Evolutionary conservation across 37 sponge, comb jelly and placozoan genomes (phyloP).

Genomic region (Chondrosia reniformis): DNA sequence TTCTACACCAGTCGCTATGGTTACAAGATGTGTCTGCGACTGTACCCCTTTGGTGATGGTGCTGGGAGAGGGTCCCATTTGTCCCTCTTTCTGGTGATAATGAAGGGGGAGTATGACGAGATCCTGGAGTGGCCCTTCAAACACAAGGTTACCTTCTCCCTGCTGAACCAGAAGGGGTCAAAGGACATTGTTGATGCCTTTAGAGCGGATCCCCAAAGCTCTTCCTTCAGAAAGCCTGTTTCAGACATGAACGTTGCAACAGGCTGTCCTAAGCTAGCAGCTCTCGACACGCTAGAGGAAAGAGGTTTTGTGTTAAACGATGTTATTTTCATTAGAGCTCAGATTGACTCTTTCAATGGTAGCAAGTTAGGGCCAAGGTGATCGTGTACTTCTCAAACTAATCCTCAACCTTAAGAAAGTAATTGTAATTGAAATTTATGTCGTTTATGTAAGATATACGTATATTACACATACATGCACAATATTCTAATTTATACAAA

Average conservation of each 20-base stretch:
- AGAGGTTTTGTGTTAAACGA: conserved; percentile 61
- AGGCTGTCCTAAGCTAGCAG: conserved; percentile 66
- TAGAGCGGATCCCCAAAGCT: conserved; percentile 77
- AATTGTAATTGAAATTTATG: neutral
- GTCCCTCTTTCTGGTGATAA: conserved; percentile 74
- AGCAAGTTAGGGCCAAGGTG: conserved; percentile 6
- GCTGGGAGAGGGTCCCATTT: conserved; percentile 66
- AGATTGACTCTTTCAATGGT: conserved; percentile 30
- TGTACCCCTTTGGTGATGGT: conserved; percentile 80
- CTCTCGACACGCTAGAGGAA: conserved; percentile 34
- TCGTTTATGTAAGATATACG: neutral
- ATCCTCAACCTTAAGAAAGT: no score
- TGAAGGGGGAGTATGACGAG: conserved; percentile 82
- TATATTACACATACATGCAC: neutral
- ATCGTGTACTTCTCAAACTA: neutral
- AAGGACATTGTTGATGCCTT: conserved; percentile 65
- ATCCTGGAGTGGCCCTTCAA: conserved; percentile 78
- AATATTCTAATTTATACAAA: neutral
- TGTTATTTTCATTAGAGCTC: conserved; percentile 61
- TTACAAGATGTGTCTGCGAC: conserved; percentile 80
- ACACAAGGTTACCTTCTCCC: conserved; percentile 66
- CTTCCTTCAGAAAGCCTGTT: conserved; percentile 62
- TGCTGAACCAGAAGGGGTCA: conserved; percentile 58
- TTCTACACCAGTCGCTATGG: conserved; percentile 76
- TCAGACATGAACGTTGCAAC: conserved; percentile 78